Conservation (phyloP, 2,797 vertebrate species). For the Falco concolor region DNA sequence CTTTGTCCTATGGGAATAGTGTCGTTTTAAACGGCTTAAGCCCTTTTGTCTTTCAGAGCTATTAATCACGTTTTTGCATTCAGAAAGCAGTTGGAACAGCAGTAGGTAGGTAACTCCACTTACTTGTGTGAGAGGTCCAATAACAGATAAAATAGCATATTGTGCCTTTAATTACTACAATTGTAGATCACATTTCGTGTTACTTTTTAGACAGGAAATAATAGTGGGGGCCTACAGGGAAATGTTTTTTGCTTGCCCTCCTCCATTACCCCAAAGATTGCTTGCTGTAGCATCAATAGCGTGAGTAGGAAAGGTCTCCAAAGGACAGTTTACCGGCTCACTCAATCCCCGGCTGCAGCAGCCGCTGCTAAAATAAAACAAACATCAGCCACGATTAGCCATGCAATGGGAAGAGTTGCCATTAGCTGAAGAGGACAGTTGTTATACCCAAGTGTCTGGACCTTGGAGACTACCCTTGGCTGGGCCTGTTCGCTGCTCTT, state of each 20-base stretch:
- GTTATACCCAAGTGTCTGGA: background rate
- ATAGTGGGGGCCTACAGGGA: background rate
- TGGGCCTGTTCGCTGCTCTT: background rate
- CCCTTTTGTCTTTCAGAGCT: background rate
- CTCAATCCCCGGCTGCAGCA: background rate
- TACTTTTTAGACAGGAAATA: background rate
- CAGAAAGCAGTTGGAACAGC: background rate
- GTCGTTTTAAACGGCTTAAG: background rate
- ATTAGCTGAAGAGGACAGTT: background rate
- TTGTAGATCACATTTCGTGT: background rate
- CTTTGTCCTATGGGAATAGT: background rate
- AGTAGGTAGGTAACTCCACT: background rate
- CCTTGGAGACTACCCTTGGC: background rate
- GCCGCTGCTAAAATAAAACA: background rate
- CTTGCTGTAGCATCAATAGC: background rate
- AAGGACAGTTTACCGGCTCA: background rate
- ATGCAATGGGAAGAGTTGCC: background rate
- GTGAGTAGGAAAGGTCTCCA: background rate
- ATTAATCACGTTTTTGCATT: rapidly evolving
- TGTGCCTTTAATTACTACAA: background rate
- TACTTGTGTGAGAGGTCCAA: background rate
- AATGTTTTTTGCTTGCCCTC: background rate
- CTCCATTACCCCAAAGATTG: background rate
- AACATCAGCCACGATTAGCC: background rate
- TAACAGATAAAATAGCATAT: background rate